phyloP scores from a whole-genome alignment of 2,113 vertebrate species.

The Menura novaehollandiae region DNA sequence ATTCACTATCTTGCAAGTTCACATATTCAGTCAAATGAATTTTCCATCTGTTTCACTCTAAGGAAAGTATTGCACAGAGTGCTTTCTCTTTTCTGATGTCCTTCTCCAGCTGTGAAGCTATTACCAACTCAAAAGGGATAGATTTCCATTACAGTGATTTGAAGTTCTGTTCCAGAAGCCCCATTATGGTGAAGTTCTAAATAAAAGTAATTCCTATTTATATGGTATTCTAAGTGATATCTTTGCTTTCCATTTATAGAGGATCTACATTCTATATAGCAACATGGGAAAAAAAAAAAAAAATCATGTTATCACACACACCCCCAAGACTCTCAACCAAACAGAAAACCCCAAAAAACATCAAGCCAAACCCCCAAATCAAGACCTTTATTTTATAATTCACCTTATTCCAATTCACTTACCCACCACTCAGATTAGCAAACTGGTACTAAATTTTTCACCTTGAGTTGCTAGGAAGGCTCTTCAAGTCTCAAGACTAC shows the following conservation, averaged over 20 bases:
- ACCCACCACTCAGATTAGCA: neutral
- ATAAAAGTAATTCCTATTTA: neutral
- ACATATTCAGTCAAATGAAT: neutral
- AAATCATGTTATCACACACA: neutral
- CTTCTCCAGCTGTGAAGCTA: neutral
- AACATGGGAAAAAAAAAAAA: neutral
- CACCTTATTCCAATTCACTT: neutral
- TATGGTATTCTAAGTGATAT: neutral
- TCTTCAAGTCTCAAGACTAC: neutral
- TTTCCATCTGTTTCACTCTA: neutral
- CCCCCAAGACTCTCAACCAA: neutral
- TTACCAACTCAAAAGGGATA: neutral
- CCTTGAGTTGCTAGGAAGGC: neutral
- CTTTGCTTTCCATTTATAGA: neutral
- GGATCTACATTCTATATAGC: neutral
- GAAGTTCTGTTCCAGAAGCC: neutral
- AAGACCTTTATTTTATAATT: neutral
- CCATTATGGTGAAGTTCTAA: neutral
- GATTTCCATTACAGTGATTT: neutral
- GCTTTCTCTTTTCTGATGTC: neutral
- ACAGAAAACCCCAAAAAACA: neutral
- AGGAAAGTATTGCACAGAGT: neutral
- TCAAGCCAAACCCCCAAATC: neutral
- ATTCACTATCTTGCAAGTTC: neutral
- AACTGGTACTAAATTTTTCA: neutral